Evolutionary conservation across 2,888 invertebrate genomes (phyloP), one percentile per base, ranked within the genome.

Genomic region (Cacoxenus indagator): DNA sequence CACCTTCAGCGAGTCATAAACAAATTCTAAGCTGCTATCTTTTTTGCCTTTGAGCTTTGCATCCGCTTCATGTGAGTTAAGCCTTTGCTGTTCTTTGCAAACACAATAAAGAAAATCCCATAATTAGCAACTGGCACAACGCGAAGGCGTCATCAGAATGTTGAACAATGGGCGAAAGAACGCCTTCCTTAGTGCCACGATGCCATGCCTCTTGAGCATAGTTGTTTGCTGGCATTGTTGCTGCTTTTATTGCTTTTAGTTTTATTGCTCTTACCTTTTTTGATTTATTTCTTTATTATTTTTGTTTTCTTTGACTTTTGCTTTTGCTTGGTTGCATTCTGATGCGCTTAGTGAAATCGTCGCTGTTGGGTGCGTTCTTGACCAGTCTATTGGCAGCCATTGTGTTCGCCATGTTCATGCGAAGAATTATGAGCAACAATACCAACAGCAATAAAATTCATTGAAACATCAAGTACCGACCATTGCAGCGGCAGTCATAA

Each of bases 1-100:
- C 59, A 59, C 59, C 59, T 59, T 59, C 59, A 59, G 59, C 59
- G 31, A 59, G 31, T 59, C 59, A 59, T 59, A 59, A 59, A 59
- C 26, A 57, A 29, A 57, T 59, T 31, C 59, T 17, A 59, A 37
- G 11, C 31, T 27, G 27, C 17, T 57, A 22, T 51, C 8, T 51
- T 57, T 57, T 57, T 26, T 57, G 26, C 14, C 29, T 57, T 17
- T 59, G 59, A 31, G 19, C 31, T 17, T 59, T 59, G 31, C 51
- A 51, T 51, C 51, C 51, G 51, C 17, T 17, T 31, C 31, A 59
- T 9, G 22, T 17, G 9, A 19, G 51, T 51, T 51, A 19, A 19
- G 4, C 9, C 17, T 17, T 31, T 59, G 17, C 31, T 17, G 59
- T 59, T 31, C 17, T 57, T 29, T 31, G 29, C 31, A 17, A 59